These are phyloP conservation scores for Uloborus diversus DNA, from an alignment of 1,140 invertebrate genomes.

Conservation along the genomic window DNA sequence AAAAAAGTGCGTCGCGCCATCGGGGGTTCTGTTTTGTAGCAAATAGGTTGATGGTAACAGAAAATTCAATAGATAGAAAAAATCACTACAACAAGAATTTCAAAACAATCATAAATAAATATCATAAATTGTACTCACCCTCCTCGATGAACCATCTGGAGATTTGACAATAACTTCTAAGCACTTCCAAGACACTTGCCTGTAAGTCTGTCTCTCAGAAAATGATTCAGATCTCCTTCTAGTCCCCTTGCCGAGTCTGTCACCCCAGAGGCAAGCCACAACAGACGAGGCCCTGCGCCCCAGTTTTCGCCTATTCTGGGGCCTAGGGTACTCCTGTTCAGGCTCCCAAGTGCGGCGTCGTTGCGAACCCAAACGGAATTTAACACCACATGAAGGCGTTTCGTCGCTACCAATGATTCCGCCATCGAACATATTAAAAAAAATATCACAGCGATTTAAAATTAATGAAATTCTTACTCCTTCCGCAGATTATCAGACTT, in stretches of 20 bases:
- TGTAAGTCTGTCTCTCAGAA: slow-evolving; percentile 41
- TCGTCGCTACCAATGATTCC: neutral
- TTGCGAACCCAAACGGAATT: slow-evolving; percentile 35
- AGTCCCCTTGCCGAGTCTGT: neutral
- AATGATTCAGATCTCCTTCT: slow-evolving; percentile 36
- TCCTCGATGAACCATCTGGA: slow-evolving; percentile 16
- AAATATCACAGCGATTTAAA: no score
- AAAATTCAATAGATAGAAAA: no score
- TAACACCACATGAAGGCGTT: slow-evolving; percentile 3
- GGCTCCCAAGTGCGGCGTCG: slow-evolving; percentile 32
- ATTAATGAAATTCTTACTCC: no score
- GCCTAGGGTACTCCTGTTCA: slow-evolving; percentile 36
- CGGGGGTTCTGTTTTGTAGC: no score
- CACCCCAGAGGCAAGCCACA: slow-evolving; percentile 34
- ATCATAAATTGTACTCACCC: no score
- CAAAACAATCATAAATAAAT: no score
- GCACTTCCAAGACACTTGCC: slow-evolving; percentile 26
- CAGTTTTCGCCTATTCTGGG: neutral
- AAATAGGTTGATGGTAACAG: no score
- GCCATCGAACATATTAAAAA: slow-evolving; percentile 20
- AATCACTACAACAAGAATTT: no score
- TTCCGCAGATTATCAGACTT: no score
- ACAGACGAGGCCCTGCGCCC: slow-evolving; percentile 28
- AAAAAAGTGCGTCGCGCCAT: no score
- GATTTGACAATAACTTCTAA: slow-evolving; percentile 28